Evolutionary conservation across 2,888 invertebrate species (phyloP).

Genomic region (Rutpela maculata): DNA sequence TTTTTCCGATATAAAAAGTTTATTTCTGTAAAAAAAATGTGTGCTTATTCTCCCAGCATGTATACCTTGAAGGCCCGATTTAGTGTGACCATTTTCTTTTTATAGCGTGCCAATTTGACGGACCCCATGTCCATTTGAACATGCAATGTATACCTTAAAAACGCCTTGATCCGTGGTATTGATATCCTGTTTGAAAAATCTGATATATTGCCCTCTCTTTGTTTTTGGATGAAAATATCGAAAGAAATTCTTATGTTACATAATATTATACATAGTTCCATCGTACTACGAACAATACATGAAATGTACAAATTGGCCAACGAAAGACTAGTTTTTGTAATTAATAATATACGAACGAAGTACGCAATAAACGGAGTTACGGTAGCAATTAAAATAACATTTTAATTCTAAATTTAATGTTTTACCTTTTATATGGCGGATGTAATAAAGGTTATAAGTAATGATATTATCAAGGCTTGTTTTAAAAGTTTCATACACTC

Average conservation of each 20-base stretch:
- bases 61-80: too few relatives aligned
- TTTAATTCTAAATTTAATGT: constrained; percentile 43
- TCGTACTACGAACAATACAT: neutral
- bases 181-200: too few relatives aligned
- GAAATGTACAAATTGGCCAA: neutral
- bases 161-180: too few relatives aligned
- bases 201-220: too few relatives aligned
- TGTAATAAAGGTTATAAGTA: constrained; percentile 42
- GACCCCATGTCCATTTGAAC: too few relatives aligned
- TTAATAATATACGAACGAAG: constrained; percentile 29
- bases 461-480: constrained; percentile 42
- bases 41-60: too few relatives aligned
- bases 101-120: too few relatives aligned
- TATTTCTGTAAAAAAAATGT: too few relatives aligned
- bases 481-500: constrained; percentile 34
- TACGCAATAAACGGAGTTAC: constrained; percentile 35
- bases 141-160: too few relatives aligned
- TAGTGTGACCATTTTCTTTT: too few relatives aligned
- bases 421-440: constrained; percentile 42
- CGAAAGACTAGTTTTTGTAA: constrained; percentile 11
- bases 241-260: neutral
- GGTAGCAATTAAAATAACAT: constrained; percentile 41
- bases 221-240: too few relatives aligned
- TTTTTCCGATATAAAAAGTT: too few relatives aligned
- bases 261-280: neutral